phyloP scores from a whole-genome alignment of 2,888 invertebrate species.

The Morpho helenor region DNA sequence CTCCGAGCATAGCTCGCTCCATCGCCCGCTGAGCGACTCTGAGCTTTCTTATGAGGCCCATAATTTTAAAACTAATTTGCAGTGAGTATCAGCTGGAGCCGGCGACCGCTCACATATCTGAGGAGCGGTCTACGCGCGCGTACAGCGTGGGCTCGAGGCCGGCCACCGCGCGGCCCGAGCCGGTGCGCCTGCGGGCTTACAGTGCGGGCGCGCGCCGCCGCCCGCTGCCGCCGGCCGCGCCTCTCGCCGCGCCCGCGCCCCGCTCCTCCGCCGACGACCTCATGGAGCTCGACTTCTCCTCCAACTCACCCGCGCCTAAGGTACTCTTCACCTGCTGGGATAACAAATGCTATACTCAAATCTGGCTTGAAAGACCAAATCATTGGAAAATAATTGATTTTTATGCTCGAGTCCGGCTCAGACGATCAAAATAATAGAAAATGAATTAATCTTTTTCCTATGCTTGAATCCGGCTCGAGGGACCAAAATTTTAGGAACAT shows the following conservation, averaged over 20 bases:
- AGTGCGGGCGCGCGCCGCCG: constrained; percentile 64
- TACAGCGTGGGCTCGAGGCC: constrained; percentile 93
- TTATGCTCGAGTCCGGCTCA: no score
- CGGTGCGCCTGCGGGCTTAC: constrained; percentile 76
- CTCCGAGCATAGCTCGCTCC: no score
- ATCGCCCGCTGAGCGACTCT: no score
- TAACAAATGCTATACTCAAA: no score
- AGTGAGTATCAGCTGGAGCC: constrained; percentile 90
- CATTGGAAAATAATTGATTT: no score
- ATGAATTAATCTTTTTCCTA: no score
- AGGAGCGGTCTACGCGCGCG: constrained; percentile 84
- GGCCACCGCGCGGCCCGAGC: constrained; percentile 66
- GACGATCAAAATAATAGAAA: no score
- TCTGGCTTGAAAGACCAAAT: no score
- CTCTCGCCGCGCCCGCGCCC: constrained; percentile 48
- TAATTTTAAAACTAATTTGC: constrained; percentile 11
- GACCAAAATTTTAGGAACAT: no score
- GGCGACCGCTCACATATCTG: constrained; percentile 85
- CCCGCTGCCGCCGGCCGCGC: constrained; percentile 69
- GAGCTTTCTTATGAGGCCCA: no score
- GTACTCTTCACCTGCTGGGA: no score
- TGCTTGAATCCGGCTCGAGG: no score
- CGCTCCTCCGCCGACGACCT: constrained; percentile 83
- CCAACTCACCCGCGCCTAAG: constrained; percentile 48
- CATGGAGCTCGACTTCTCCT: constrained; percentile 84